Base-by-base conservation (phyloP, 2,113 vertebrate species). In the Gopherus flavomarginatus region DNA sequence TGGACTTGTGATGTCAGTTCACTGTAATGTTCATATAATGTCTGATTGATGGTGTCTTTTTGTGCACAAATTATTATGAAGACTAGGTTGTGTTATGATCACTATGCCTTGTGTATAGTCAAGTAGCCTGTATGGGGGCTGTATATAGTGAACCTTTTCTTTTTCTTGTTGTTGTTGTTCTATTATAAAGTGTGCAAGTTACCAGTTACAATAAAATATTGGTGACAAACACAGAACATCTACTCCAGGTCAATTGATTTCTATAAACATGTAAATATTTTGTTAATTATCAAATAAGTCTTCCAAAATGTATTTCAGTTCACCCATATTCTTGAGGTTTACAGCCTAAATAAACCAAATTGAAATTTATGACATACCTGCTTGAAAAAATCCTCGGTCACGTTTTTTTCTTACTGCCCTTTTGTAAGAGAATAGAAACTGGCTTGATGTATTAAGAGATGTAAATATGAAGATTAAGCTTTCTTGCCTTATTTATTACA, bases 161-260 rank as follows among this genome's bases (percentile, higher is more conserved):
- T 62, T 6, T 11, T 24, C 56, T 29, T 62, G 27, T 62, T 98
- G 97, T 93, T 97, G 95, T 97, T 98, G 97, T 98, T 98, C 98
- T 99, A 88, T 98, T 98, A 98, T 98, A 98, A 98, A 98, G 96
- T 81, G 97, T 98, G 98, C 97, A 97, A 97, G 98, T 98, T 99
- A 97, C 98, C 99, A 98, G 98, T 99, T 98, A 98, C 97, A 99
- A 99, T 99, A 99, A 99, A 99, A 97, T 97, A 98, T 98, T 98
- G 98, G 98, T 98, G 98, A 98, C 98, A 98, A 96, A 96, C 96
- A 97, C 96, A 97, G 87, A 97, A 93, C 88, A 92, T 88, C 87
- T 96, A 94, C 88, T 97, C 88, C 90, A 85, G 86, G 93, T 97
- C 95, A 91, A 85, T 96, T 97, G 95, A 94, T 97, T 98, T 89